Conservation (phyloP, 2,888 invertebrate genomes). For the Ellobium chinense region DNA sequence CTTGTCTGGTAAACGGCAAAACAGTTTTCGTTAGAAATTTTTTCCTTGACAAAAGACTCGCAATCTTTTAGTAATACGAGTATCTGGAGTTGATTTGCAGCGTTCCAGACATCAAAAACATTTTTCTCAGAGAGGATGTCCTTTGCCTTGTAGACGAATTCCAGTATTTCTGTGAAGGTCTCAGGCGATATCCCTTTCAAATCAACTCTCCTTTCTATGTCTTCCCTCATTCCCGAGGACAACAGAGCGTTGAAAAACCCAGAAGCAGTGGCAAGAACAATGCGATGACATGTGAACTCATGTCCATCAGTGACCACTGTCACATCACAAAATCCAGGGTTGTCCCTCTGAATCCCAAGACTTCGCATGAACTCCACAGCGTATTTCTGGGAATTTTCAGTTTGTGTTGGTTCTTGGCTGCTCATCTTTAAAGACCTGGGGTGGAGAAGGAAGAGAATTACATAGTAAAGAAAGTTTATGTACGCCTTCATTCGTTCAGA, state of each 20-base stretch:
- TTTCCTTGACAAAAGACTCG: neutral
- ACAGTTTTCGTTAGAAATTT: neutral
- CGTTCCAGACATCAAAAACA: slow-evolving; percentile 16
- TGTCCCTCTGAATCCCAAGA: neutral
- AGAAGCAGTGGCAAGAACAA: slow-evolving; percentile 11
- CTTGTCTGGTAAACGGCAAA: neutral
- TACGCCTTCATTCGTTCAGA: too few species aligned
- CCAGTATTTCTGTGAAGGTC: slow-evolving; percentile 4
- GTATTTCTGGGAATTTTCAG: too few species aligned
- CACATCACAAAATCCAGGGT: neutral
- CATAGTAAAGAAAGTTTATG: too few species aligned
- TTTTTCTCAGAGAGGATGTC: neutral
- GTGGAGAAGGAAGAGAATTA: too few species aligned
- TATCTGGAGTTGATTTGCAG: slow-evolving; percentile 10
- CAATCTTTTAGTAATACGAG: neutral
- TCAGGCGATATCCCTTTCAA: neutral
- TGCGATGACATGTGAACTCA: slow-evolving; percentile 10
- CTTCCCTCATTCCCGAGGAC: slow-evolving; percentile 2
- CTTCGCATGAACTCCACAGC: neutral
- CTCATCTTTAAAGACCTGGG: too few species aligned
- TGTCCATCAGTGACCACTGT: neutral
- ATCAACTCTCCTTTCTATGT: neutral
- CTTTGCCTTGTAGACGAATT: neutral
- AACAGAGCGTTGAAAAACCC: slow-evolving; percentile 5
- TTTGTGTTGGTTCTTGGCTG: too few species aligned